Evolutionary conservation across 2,797 vertebrate genomes (phyloP).

Genomic region (Leucoraja ocellata): DNA sequence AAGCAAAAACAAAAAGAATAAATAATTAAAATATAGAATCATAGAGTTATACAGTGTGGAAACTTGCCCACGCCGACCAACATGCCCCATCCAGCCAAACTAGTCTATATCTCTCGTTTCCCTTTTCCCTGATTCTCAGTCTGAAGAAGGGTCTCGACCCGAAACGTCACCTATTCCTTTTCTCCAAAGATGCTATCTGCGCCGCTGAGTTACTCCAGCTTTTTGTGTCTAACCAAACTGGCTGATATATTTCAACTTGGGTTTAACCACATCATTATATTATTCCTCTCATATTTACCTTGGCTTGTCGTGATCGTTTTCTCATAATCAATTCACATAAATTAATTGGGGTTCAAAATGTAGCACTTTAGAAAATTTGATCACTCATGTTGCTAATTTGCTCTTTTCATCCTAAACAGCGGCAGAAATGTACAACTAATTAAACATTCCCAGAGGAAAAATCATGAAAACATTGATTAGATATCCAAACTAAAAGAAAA

Average conservation of each 20-base stretch:
- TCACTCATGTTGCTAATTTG: neutral
- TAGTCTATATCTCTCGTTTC: too few species aligned
- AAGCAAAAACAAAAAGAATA: too few species aligned
- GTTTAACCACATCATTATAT: neutral
- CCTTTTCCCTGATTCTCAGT: too few species aligned
- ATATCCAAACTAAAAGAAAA: neutral
- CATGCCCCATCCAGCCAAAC: too few species aligned
- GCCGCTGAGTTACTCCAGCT: too few species aligned
- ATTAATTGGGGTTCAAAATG: neutral
- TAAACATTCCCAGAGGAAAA: neutral
- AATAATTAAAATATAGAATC: too few species aligned
- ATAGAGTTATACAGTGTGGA: too few species aligned
- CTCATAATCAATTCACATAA: neutral
- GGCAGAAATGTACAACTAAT: neutral
- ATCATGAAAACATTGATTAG: neutral
- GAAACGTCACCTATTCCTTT: too few species aligned
- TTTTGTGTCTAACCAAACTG: too few species aligned
- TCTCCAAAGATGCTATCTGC: too few species aligned
- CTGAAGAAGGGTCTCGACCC: too few species aligned
- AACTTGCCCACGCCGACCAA: too few species aligned
- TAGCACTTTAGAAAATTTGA: neutral
- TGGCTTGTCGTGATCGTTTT: neutral
- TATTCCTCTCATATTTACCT: neutral
- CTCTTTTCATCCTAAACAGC: neutral
- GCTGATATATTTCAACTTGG: neutral